phyloP scores from a whole-genome alignment of 1,140 invertebrate species.

The Paracyclopina nana region DNA sequence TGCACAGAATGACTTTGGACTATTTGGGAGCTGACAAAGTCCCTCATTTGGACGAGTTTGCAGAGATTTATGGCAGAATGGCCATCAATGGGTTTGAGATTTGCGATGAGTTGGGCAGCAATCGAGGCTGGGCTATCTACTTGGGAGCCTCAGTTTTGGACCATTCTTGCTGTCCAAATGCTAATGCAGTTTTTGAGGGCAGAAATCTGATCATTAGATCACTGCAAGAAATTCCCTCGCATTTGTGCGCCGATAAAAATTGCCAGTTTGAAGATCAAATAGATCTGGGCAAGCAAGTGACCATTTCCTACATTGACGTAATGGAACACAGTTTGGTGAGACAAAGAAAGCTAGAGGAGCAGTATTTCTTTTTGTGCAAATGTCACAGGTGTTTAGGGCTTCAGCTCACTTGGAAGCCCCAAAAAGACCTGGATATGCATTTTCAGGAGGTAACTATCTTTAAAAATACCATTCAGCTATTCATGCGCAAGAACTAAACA shows the following conservation, averaged over 20 bases:
- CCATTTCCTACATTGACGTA: not conserved
- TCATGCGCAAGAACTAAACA: no score
- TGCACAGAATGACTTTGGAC: no score
- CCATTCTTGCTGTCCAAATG: not conserved
- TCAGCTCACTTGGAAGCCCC: no score
- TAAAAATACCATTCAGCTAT: no score
- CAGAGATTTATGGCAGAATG: not conserved
- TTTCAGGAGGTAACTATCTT: no score
- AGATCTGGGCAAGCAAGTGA: no score
- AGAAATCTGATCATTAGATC: not conserved
- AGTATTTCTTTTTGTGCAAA: not conserved
- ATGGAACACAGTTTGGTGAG: not conserved
- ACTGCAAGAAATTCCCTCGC: not conserved
- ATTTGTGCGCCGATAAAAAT: no score
- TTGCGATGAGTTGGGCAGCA: not conserved
- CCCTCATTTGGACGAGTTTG: not conserved
- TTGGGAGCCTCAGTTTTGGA: constrained; percentile 1
- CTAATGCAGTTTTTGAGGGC: not conserved
- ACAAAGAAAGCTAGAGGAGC: not conserved
- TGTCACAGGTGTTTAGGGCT: not conserved
- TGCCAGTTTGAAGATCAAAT: no score
- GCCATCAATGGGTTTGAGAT: not conserved
- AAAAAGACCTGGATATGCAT: no score
- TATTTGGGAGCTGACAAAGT: no score
- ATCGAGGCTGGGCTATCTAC: constrained; percentile 1